Base-by-base conservation (phyloP, 2,113 vertebrate genomes). In the Corythaixoides concolor region DNA sequence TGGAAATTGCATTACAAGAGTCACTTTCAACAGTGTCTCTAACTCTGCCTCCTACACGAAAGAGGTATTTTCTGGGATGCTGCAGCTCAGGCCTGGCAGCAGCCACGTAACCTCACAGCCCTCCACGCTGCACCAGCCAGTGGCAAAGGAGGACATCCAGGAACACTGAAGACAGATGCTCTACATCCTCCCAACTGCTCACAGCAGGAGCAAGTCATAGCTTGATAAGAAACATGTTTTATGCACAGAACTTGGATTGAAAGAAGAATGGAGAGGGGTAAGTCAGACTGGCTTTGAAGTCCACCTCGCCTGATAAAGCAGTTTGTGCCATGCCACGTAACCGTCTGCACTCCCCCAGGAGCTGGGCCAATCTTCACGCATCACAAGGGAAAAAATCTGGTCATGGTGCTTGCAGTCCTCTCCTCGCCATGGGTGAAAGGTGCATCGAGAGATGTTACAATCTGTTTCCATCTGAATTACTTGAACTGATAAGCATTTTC, bases 381-480 rank as follows among this genome's bases (percentile, higher is more conserved):
- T 14, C 53, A 28, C 45, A 58, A 85, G 53, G 47, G 41, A 95
- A 76, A 47, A 76, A 89, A 85, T 41, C 64, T 30, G 39, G 39
- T 30, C 2, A 0, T 9, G 0, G 3, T 20, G 52, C 58, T 47
- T 0, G 8, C 69, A 63, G 50, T n/a, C 56, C 45, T 33, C 75
- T 50, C 58, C 50, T 78, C 6, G 19, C 68, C 82, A 75, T 1
- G 32, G 80, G 68, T 90, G 74, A 83, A 85, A 93, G 94, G 89
- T 92, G 75, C 60, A 85, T 5, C 0, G 0, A 14, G 84, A 95
- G 82, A 78, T 23, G 49, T 92, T 92, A 79, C 89, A 91, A 52
- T 93, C 91, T 66, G 75, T 72, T 96, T 92, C 87, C 74, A 76
- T 47, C 33, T 59, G 37, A 93, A 66, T 85, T 87, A 35, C 45